Evolutionary conservation across 2,113 vertebrate genomes (phyloP), one percentile per base, ranked within the genome.

Genomic region (Oncorhynchus mykiss): DNA sequence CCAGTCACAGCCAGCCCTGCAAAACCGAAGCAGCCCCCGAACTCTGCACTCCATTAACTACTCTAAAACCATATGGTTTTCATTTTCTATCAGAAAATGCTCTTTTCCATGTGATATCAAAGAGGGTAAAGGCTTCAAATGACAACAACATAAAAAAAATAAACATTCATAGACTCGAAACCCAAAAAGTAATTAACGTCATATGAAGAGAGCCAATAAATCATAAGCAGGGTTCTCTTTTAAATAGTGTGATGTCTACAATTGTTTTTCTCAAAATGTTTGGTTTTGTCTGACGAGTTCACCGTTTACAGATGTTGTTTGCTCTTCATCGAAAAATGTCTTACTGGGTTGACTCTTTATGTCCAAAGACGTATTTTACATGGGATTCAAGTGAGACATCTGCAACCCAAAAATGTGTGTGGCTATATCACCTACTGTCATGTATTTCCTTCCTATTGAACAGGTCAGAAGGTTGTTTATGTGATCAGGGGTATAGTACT

Each of bases 51-150:
- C 97, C 94, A 96, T 97, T 96, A 97, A 94, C 92, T 92, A 91
- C 93, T 45, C 94, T 45, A 93, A 88, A 84, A 87, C 86, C 96
- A 97, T 94, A 95, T 98, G 96, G 94, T 97, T 95, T 93, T 92
- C 93, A 96, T 97, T 97, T 96, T 92, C 93, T 91, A 93, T 94
- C 93, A 93, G 93, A 94, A 95, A 95, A 90, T 92, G 95, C 94
- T 96, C 92, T 96, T 96, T 96, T 96, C 94, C 95, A 96, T 95
- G 94, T 95, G 94, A 96, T 98, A 96, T 96, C 95, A 97, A 97
- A 99, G 95, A 93, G 89, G 90, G 92, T 9, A 91, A 94, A 90
- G 93, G 87, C 94, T 95, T 94, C 94, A 94, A 95, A 88, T 87
- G 80, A 82, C 94, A 94, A 93, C 93, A 94, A 27, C 27, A 27